Conservation (phyloP, 1,140 invertebrate species). For the Goniozus legneri region DNA sequence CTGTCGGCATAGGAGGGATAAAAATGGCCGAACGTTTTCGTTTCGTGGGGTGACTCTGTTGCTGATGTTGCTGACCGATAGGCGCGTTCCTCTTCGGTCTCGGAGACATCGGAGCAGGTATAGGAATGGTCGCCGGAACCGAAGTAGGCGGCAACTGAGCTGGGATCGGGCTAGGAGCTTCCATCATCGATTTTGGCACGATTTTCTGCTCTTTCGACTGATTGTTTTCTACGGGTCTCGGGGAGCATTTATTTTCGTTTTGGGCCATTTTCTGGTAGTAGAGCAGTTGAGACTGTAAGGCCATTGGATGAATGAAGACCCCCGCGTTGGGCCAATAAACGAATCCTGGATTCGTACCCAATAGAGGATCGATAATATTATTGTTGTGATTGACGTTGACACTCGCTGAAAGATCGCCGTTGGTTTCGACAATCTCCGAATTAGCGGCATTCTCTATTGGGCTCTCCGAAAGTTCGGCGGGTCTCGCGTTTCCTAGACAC, state of each 20-base stretch:
- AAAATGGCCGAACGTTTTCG: constrained; percentile 77
- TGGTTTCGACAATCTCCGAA: not conserved
- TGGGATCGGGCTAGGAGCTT: constrained; percentile 35
- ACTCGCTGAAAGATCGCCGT: no score
- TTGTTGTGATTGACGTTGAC: constrained; percentile 21
- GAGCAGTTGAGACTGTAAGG: constrained; percentile 66
- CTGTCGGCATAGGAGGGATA: constrained; percentile 72
- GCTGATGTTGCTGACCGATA: constrained; percentile 20
- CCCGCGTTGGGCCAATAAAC: constrained; percentile 70
- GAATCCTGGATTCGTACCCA: constrained; percentile 42
- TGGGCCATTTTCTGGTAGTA: constrained; percentile 71
- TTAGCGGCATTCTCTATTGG: not conserved
- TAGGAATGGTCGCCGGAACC: not conserved
- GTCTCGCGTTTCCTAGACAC: constrained; percentile 50
- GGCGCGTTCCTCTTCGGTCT: constrained; percentile 40
- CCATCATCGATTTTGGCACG: constrained; percentile 42
- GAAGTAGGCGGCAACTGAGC: constrained; percentile 26
- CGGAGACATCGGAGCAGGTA: constrained; percentile 28
- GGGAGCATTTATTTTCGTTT: constrained; percentile 33
- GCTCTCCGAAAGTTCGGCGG: constrained; percentile 10
- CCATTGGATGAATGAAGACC: constrained; percentile 69
- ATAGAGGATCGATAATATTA: constrained; percentile 23
- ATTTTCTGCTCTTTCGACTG: constrained; percentile 40
- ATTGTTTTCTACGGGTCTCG: constrained; percentile 19
- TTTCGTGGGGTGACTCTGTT: constrained; percentile 56